Evolutionary conservation across 2,113 vertebrate species (phyloP).

Genomic region (Notarius lentiginosus): DNA sequence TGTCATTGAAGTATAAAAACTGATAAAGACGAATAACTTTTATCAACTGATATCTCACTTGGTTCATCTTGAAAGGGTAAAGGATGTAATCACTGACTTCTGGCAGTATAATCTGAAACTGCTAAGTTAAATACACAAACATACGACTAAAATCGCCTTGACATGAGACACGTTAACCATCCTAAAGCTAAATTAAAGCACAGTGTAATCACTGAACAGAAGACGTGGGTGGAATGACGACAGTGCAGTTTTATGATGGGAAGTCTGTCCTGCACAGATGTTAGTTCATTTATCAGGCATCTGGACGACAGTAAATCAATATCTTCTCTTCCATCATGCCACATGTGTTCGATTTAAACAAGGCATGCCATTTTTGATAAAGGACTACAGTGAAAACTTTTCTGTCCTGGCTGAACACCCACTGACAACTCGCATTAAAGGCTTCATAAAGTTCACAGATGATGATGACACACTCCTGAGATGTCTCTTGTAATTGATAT

Average conservation of each 20-base stretch:
- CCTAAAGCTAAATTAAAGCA: slow-evolving; percentile 15
- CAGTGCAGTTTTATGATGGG: slow-evolving; percentile 45
- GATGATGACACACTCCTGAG: slow-evolving; percentile 51
- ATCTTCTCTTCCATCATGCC: slow-evolving; percentile 40
- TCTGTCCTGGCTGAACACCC: slow-evolving; percentile 45
- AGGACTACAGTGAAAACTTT: slow-evolving; percentile 48
- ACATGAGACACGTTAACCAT: slow-evolving; percentile 14
- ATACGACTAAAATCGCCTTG: not conserved
- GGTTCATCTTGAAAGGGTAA: not conserved
- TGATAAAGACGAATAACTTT: not conserved
- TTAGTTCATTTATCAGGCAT: slow-evolving; percentile 60
- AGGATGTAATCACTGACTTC: not conserved
- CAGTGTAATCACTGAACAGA: not conserved
- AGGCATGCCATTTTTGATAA: slow-evolving; percentile 43
- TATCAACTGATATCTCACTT: not conserved
- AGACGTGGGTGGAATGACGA: slow-evolving; percentile 18
- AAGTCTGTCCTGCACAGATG: slow-evolving; percentile 54
- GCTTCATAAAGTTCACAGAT: slow-evolving; percentile 65
- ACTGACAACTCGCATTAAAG: slow-evolving; percentile 61
- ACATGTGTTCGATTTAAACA: slow-evolving; percentile 51
- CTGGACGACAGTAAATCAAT: slow-evolving; percentile 62
- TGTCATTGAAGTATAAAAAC: no score
- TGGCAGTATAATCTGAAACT: not conserved
- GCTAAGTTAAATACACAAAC: not conserved
- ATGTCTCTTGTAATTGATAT: slow-evolving; percentile 42